Evolutionary conservation across 64 coral and sea anemone species (phyloP), one percentile per base, ranked within the genome.

Genomic region (Catalaphyllia jardinei): DNA sequence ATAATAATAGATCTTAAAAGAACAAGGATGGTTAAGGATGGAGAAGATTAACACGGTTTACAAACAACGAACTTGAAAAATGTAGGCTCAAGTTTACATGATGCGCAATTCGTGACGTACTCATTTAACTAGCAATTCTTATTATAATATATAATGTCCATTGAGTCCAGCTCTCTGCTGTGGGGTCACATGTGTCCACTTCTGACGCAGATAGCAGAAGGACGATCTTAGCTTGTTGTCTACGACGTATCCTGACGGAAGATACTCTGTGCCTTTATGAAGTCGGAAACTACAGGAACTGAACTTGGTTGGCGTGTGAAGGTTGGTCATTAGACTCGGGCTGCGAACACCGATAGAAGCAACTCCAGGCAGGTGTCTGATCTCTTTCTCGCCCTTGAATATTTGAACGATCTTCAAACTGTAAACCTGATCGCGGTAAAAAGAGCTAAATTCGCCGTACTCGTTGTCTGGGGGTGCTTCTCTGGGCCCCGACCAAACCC

Each of bases 341-440:
- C 14, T 54, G n/a, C 52, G 77, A 79, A 79, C 24, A n/a, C 77
- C 77, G 18, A 60, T 2, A 79, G 16, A 60, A 10, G 29, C 13
- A n/a, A 60, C 59, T 27, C 77, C 77, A 29, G 52, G 77, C n/a
- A 79, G 24, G 10, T 59, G 24, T 13, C 25, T 79, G 1, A 79
- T 15, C 10, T 79, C 59, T 29, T 57, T 52, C 28, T 60, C n/a
- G 27, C 51, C 77, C 16, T 79, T 79, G 51, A 79, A 79, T 60
- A 79, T 60, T 79, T 79, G 29, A 14, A 59, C 27, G 10, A 79
- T 60, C 77, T 79, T 79, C 52, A 79, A 12, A 10, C 50, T 79
- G 77, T 79, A 79, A 28, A 79, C 77, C 4, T 79, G 51, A 79
- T 79, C 11, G 8, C 51, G 77, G 20, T 60, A 52, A 25, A 27